Conservation (phyloP, 2,797 vertebrate species). For the Pempheris klunzingeri region DNA sequence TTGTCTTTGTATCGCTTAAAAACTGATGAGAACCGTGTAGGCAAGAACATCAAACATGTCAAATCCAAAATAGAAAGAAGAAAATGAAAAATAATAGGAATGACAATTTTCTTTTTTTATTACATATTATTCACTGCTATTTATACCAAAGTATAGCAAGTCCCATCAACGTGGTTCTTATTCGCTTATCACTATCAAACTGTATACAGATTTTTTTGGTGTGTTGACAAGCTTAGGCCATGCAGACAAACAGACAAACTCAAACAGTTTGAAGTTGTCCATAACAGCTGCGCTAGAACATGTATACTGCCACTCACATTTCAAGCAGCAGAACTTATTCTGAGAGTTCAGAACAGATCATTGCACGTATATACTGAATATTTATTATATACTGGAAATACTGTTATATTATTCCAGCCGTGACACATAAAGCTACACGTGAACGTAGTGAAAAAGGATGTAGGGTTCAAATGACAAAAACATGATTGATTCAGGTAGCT, state of each 20-base stretch:
- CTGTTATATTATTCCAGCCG: neutral
- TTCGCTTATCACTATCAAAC: neutral
- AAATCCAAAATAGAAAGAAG: neutral
- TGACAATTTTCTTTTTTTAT: no score
- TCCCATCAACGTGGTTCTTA: neutral
- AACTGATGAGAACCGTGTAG: neutral
- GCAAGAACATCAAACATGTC: conserved; percentile 2
- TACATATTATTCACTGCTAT: no score
- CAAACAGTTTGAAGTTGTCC: neutral
- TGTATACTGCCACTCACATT: neutral
- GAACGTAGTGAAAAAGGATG: neutral
- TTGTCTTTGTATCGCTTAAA: conserved; percentile 3
- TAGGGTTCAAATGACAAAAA: neutral
- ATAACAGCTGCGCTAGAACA: neutral
- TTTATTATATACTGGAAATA: neutral
- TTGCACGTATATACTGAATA: neutral
- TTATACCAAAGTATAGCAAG: neutral
- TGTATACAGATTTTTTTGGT: neutral
- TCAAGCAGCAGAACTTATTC: neutral
- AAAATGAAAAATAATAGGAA: neutral
- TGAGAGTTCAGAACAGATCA: neutral
- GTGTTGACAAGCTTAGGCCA: neutral
- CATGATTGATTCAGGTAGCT: neutral
- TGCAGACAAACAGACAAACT: no score
- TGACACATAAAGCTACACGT: neutral